Percentiles rank a stretch among this genome's conserved stretches.
Conservation (phyloP, 2,888 invertebrate genomes). For the Mongoloraphidia duomilia region DNA sequence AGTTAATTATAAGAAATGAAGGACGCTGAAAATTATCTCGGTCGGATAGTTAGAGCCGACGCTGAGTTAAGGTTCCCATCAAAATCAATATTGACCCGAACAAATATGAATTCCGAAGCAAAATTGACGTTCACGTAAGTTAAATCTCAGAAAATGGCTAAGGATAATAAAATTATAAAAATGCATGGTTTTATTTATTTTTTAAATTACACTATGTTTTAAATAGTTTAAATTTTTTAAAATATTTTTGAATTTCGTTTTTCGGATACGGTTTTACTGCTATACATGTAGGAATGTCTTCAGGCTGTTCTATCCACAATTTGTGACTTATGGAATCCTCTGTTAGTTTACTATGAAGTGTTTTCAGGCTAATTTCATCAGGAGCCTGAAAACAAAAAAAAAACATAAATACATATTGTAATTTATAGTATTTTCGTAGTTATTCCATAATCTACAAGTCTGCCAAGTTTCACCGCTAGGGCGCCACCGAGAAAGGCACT, state of each 20-base stretch:
- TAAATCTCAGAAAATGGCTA: no score
- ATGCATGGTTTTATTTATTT: neutral
- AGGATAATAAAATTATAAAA: no score
- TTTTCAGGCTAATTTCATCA: slow-evolving; percentile 56
- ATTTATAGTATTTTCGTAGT: neutral
- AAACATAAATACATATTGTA: neutral
- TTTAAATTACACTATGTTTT: slow-evolving; percentile 27
- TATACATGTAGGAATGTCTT: slow-evolving; percentile 88
- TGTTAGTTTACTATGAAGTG: slow-evolving; percentile 52
- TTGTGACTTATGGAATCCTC: slow-evolving; percentile 70
- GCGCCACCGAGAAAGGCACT: no score
- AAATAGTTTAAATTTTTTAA: slow-evolving; percentile 74
- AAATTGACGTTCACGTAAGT: no score
- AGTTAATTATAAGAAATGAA: no score
- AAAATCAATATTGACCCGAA: no score
- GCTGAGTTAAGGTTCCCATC: no score
- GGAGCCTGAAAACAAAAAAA: slow-evolving; percentile 49
- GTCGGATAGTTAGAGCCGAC: no score
- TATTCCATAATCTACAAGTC: no score
- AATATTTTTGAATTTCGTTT: slow-evolving; percentile 64
- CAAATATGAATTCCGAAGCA: no score
- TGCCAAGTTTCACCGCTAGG: no score
- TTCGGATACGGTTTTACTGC: slow-evolving; percentile 87
- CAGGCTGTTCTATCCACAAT: slow-evolving; percentile 94
- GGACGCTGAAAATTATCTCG: no score